phyloP scores from a whole-genome alignment of 1,140 invertebrate genomes.

The Apis laboriosa region DNA sequence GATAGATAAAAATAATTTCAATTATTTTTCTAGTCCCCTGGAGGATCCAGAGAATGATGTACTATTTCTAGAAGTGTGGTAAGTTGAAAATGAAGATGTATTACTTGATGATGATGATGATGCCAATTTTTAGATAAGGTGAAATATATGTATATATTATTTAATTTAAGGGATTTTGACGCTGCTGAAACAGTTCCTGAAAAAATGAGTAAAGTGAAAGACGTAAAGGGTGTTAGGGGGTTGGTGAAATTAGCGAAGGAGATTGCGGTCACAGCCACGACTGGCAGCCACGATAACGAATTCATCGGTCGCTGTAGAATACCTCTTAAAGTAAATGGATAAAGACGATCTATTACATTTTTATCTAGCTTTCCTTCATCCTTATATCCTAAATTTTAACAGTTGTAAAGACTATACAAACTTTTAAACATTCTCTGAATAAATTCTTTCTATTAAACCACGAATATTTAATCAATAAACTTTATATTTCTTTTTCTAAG shows the following conservation, averaged over 20 bases:
- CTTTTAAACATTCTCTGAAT: too few species aligned
- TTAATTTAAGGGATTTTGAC: constrained; percentile 89
- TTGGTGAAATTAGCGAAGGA: constrained; percentile 95
- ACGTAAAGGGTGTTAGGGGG: constrained; percentile 91
- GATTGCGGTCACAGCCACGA: constrained; percentile 96
- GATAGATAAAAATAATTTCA: neutral
- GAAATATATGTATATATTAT: neutral
- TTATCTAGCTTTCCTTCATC: too few species aligned
- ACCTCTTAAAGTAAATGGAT: constrained; percentile 86
- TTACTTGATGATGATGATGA: too few species aligned
- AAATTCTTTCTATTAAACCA: too few species aligned
- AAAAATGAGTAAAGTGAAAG: constrained; percentile 92
- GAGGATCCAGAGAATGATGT: constrained; percentile 85
- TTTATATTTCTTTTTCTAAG: too few species aligned
- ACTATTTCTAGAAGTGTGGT: constrained; percentile 88
- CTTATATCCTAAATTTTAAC: too few species aligned
- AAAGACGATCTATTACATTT: neutral
- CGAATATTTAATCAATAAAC: too few species aligned
- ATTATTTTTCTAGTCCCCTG: constrained; percentile 81
- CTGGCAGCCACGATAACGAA: constrained; percentile 96
- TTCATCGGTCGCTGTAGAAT: constrained; percentile 94
- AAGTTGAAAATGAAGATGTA: constrained; percentile 63
- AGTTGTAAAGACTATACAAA: too few species aligned
- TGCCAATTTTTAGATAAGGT: too few species aligned
- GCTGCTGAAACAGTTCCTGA: constrained; percentile 93